A percentile compares a stretch with the other conserved stretches of the same genome.
phyloP scores from a whole-genome alignment of 2,888 invertebrate species.

The Chrysodeixis includens region DNA sequence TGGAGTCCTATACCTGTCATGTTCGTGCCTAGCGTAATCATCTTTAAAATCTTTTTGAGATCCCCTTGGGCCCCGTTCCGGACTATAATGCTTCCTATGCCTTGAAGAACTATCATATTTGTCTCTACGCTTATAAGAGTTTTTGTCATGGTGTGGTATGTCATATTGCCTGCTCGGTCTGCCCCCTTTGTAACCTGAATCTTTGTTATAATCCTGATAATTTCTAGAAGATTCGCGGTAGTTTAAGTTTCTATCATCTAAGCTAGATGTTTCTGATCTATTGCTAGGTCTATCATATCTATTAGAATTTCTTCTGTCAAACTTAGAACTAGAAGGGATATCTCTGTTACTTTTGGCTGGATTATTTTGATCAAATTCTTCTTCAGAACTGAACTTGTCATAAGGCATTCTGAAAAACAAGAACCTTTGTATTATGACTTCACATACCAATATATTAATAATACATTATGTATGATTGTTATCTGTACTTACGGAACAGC shows the following conservation, averaged over 20 bases:
- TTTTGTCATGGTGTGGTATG: constrained; percentile 37
- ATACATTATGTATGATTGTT: not conserved
- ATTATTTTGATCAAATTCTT: constrained; percentile 63
- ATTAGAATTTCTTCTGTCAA: constrained; percentile 45
- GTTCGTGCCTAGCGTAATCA: constrained; percentile 60
- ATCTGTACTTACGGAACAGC: constrained; percentile 65
- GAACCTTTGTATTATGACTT: constrained; percentile 5
- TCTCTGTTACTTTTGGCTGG: constrained; percentile 45
- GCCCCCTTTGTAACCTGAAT: constrained; percentile 18
- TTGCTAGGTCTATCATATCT: constrained; percentile 56
- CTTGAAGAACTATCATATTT: constrained; percentile 64
- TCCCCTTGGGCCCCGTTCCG: constrained; percentile 63
- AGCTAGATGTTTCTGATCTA: constrained; percentile 60
- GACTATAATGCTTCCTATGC: constrained; percentile 63
- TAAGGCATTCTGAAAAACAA: constrained; percentile 50
- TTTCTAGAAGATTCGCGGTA: constrained; percentile 46
- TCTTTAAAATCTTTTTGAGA: constrained; percentile 58
- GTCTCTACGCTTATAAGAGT: constrained; percentile 61
- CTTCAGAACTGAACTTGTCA: constrained; percentile 71
- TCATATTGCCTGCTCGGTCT: constrained; percentile 46
- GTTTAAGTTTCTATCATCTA: constrained; percentile 59
- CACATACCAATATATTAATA: not conserved
- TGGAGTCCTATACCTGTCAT: constrained; percentile 61
- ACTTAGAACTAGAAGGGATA: constrained; percentile 21
- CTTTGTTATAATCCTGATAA: constrained; percentile 18